These are phyloP conservation scores for Steinernema scapterisci DNA, from an alignment of 2,888 invertebrate species.

Conservation along the genomic window DNA sequence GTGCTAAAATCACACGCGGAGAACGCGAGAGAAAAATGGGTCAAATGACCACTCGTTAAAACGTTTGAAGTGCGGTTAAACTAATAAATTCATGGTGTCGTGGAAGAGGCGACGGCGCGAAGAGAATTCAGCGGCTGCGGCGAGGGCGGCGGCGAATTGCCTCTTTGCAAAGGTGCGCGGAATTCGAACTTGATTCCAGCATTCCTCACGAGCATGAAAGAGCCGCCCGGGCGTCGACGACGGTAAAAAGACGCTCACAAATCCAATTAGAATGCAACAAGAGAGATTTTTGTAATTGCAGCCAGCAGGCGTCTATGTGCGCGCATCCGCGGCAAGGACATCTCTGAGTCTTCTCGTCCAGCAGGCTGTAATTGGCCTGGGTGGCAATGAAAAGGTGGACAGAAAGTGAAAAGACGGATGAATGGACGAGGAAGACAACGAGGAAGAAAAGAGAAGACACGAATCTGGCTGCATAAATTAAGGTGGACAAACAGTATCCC, in stretches of 20 bases:
- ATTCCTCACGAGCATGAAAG: conserved; percentile 3
- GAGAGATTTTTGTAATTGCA: conserved; percentile 32
- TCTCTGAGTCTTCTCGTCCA: too few species aligned
- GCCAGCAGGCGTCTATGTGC: conserved; percentile 19
- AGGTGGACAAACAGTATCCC: conserved; percentile 25
- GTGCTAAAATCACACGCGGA: conserved; percentile 16
- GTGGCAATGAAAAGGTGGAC: conserved; percentile 23
- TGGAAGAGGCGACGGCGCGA: not conserved
- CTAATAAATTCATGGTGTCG: conserved; percentile 31
- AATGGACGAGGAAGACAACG: not conserved
- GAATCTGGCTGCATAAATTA: conserved; percentile 29
- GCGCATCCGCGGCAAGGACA: conserved; percentile 23
- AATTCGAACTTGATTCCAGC: conserved; percentile 24
- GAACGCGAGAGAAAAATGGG: too few species aligned
- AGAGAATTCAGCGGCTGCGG: not conserved
- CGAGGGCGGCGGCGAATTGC: not conserved
- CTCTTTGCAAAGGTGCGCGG: conserved; percentile 8
- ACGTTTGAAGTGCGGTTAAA: conserved; percentile 23
- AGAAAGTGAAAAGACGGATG: not conserved
- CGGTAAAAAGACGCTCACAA: not conserved
- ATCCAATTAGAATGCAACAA: conserved; percentile 32
- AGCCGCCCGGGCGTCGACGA: not conserved
- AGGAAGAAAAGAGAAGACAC: not conserved
- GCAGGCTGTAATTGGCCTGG: not conserved
- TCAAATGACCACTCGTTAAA: conserved; percentile 31